Conservation (phyloP, 2,888 invertebrate species). For the Rhagonycha fulva region DNA sequence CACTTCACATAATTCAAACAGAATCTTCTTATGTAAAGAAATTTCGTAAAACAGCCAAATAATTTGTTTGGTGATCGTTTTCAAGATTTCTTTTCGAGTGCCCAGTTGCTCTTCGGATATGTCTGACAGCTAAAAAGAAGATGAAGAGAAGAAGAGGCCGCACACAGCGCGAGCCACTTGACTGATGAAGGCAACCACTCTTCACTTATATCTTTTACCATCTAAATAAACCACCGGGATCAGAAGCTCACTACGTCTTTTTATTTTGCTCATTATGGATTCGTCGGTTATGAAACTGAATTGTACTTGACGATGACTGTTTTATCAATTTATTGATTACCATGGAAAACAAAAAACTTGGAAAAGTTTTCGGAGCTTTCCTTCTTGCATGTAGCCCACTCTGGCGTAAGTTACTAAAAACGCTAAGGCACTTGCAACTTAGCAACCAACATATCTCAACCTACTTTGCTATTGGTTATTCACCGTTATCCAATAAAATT, state of each 20-base stretch:
- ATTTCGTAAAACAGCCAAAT: not conserved
- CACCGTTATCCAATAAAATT: conserved; percentile 17
- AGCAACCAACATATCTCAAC: conserved; percentile 45
- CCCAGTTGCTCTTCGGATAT: conserved; percentile 8
- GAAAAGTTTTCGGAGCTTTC: not conserved
- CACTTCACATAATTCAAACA: conserved; percentile 27
- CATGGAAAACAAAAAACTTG: not conserved
- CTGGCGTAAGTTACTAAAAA: conserved; percentile 21
- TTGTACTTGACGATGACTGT: not conserved
- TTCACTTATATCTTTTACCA: conserved; percentile 41
- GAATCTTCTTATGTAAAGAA: conserved; percentile 9
- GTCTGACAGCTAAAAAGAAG: conserved; percentile 27
- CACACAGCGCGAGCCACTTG: conserved; percentile 41
- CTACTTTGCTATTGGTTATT: conserved; percentile 45
- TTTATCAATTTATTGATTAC: not conserved
- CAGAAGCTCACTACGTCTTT: conserved; percentile 37
- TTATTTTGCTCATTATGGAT: conserved; percentile 34
- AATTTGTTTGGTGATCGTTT: not conserved
- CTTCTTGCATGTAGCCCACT: conserved; percentile 34
- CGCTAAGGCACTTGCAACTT: conserved; percentile 33
- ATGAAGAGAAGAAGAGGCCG: conserved; percentile 35
- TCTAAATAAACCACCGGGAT: conserved; percentile 38
- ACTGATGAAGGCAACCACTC: conserved; percentile 42
- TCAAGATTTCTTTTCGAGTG: not conserved
- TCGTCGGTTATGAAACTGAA: conserved; percentile 17